Percentiles rank a stretch among this genome's conserved stretches.
Evolutionary conservation across 2,113 vertebrate species (phyloP).

Genomic region (Prochilodus magdalenae): DNA sequence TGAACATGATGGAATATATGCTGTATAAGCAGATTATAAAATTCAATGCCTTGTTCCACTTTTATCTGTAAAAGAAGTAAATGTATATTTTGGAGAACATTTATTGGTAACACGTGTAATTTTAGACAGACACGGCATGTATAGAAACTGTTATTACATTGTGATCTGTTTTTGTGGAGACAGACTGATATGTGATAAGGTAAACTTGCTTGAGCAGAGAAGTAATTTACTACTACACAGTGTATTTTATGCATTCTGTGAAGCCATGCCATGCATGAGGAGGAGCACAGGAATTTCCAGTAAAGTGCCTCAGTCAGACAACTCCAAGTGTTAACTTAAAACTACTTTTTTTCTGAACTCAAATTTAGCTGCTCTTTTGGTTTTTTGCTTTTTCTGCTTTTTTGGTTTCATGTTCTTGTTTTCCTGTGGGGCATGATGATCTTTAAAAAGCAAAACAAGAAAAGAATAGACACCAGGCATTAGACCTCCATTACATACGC

Average conservation of each 20-base stretch:
- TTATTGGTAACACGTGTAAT: not conserved
- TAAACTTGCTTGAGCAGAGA: not conserved
- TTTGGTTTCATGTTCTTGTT: no score
- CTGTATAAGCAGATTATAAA: no score
- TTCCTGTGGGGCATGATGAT: not conserved
- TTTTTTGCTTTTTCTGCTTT: not conserved
- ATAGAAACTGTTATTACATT: not conserved
- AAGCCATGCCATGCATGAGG: not conserved
- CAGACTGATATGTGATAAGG: not conserved
- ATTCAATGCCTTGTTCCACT: not conserved
- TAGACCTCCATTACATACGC: no score
- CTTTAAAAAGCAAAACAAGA: no score
- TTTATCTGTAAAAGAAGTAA: not conserved
- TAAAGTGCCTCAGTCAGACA: constrained; percentile 44
- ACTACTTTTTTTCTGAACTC: no score
- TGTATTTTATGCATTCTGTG: not conserved
- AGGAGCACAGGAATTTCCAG: not conserved
- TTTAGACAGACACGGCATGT: not conserved
- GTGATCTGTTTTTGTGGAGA: not conserved
- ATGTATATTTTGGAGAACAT: not conserved
- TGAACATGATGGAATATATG: no score
- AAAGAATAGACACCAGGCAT: no score
- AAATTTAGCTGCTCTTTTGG: no score
- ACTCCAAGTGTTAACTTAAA: not conserved
- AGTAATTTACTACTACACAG: no score